Evolutionary conservation across 2,888 invertebrate genomes (phyloP).

Genomic region (Axea sp.): DNA sequence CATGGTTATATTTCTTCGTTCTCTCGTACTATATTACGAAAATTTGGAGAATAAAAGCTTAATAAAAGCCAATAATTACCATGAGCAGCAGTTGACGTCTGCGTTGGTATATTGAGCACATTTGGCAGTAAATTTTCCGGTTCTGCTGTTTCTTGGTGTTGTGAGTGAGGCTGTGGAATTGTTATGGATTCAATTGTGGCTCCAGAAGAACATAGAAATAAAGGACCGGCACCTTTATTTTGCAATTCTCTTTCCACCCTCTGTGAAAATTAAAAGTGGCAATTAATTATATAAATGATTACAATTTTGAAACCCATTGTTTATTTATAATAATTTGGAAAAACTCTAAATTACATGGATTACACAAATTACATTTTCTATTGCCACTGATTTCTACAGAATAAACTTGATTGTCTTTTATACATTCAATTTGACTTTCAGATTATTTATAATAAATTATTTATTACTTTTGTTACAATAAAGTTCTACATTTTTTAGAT

Average conservation of each 20-base stretch:
- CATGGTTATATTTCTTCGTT: conserved; percentile 25
- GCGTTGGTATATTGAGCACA: conserved; percentile 79
- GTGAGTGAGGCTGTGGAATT: conserved; percentile 59
- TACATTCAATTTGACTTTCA: no score
- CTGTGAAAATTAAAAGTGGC: no score
- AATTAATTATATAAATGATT: no score
- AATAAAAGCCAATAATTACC: conserved; percentile 63
- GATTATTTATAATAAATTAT: no score
- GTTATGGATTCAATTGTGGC: conserved; percentile 69
- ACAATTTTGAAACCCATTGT: no score
- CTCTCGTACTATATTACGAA: conserved; percentile 11
- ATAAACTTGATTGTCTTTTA: no score
- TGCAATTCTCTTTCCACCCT: conserved; percentile 86
- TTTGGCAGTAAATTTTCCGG: conserved; percentile 77
- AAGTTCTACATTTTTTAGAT: no score
- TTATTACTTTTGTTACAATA: no score
- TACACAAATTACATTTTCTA: no score
- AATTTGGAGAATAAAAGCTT: conserved; percentile 5
- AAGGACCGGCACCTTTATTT: conserved; percentile 79
- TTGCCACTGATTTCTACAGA: no score
- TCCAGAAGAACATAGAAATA: conserved; percentile 70
- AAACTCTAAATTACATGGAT: no score
- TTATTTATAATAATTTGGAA: no score
- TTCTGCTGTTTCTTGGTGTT: conserved; percentile 68
- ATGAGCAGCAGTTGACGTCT: conserved; percentile 66